Percentiles rank a stretch among this genome's conserved stretches.
phyloP scores from a whole-genome alignment of 1,140 invertebrate species.

The Chironomus tepperi region DNA sequence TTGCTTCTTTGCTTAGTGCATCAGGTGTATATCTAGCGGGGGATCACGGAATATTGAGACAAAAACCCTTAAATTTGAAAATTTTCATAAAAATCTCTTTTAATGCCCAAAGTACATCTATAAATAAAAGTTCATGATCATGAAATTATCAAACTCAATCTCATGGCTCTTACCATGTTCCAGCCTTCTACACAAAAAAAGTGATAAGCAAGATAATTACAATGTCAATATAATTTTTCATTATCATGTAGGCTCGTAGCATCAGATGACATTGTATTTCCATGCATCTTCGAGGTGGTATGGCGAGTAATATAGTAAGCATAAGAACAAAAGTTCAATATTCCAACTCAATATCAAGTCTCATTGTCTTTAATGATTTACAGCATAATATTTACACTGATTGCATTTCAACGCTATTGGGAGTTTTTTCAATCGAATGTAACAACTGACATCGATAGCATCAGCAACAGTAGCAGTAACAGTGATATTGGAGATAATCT shows the following conservation, averaged over 20 bases:
- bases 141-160: too few relatives aligned
- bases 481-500: constrained; percentile 51
- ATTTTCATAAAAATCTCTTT: too few relatives aligned
- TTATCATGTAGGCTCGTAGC: constrained; percentile 50
- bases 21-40: too few relatives aligned
- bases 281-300: constrained; percentile 63
- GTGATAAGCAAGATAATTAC: too few relatives aligned
- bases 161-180: too few relatives aligned
- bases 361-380: neutral
- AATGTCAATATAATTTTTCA: neutral
- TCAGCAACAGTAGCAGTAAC: too few relatives aligned
- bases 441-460: constrained; percentile 42
- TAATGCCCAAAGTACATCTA: too few relatives aligned
- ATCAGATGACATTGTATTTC: constrained; percentile 70
- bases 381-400: constrained; percentile 25
- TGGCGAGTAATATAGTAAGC: constrained; percentile 59
- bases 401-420: neutral
- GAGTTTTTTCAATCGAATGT: constrained; percentile 42
- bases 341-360: neutral
- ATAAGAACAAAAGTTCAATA: neutral
- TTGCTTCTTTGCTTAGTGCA: too few relatives aligned
- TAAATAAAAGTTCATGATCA: too few relatives aligned
- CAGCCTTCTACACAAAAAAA: too few relatives aligned
- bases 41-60: too few relatives aligned
- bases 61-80: too few relatives aligned